Evolutionary conservation across 2,888 invertebrate genomes (phyloP), one percentile per base, ranked within the genome.

Genomic region (Andrena marginata): DNA sequence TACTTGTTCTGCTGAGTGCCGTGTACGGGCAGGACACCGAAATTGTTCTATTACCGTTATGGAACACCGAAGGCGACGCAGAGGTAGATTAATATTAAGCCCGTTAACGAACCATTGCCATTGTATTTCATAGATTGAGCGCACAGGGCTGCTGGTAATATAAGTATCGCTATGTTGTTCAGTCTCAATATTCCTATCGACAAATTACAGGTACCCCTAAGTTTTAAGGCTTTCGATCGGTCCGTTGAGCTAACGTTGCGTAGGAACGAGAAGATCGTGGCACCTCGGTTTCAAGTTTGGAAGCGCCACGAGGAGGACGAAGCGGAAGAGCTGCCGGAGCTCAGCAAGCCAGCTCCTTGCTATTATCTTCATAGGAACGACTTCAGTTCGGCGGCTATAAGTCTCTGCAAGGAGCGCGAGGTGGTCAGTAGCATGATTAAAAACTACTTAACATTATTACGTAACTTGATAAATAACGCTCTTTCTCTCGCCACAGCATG

Each of bases 331-430:
- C 42, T 90, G 67, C 69, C 85, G 20, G 82, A 94, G 35, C 87
- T 93, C n/a, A 86, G 89, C 67, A 87, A 90, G 16, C 89, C 93
- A 1, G 87, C 94, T 20, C 94, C 95, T 51, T 97, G 97, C 91
- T 96, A 97, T 92, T 97, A 96, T 93, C 94, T 97, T 64, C 96
- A 97, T 92, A 91, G 94, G 3, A 95, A 96, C 84, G 94, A 94
- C 0, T 94, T 93, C 16, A 94, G 95, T 31, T 95, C 96, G 0
- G 97, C 97, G 8, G 96, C 97, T 1, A 95, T 97, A 84, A 97
- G 96, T 85, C 95, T 96, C 56, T 97, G 97, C 92, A 95, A 95
- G 85, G 95, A 96, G 84, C 95, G 95, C 89, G 94, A 95, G 64
- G 94, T 97, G 93, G 97, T 97, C 94, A 95, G 95, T 94, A 65